phyloP scores from a whole-genome alignment of 2,888 invertebrate species.

The Scelioninae gen. 2 region DNA sequence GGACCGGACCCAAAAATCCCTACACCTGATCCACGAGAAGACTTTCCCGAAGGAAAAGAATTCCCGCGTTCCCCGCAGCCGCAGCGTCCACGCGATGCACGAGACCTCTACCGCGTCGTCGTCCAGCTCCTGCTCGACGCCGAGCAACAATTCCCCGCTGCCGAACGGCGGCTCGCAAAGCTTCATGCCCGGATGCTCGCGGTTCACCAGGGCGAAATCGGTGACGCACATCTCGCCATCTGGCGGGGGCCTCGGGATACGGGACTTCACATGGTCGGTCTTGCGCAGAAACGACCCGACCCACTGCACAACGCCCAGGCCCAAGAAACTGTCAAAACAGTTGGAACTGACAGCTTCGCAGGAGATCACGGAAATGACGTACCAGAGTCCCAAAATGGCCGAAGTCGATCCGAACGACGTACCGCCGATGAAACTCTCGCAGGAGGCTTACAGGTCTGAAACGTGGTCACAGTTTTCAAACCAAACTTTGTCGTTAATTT shows the following conservation, averaged over 20 bases:
- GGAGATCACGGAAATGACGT: slow-evolving; percentile 61
- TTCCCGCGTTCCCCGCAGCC: slow-evolving; percentile 75
- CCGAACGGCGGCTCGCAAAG: slow-evolving; percentile 39
- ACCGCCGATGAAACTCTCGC: slow-evolving; percentile 80
- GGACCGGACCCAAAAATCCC: slow-evolving; percentile 82
- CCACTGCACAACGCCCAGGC: slow-evolving; percentile 64
- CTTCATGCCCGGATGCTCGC: slow-evolving; percentile 58
- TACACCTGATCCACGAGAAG: slow-evolving; percentile 77
- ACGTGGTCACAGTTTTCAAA: too few species aligned
- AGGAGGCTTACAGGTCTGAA: slow-evolving; percentile 78
- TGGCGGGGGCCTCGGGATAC: slow-evolving; percentile 72
- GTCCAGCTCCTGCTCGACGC: slow-evolving; percentile 55
- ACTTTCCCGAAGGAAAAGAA: slow-evolving; percentile 66
- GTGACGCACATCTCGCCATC: slow-evolving; percentile 74
- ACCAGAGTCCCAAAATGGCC: slow-evolving; percentile 71
- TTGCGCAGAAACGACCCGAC: slow-evolving; percentile 69
- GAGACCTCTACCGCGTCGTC: slow-evolving; percentile 63
- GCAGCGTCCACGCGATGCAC: slow-evolving; percentile 77
- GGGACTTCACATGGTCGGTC: slow-evolving; percentile 80
- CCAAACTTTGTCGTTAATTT: too few species aligned
- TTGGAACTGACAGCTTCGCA: slow-evolving; percentile 65
- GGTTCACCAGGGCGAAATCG: slow-evolving; percentile 74
- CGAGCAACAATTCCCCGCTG: slow-evolving; percentile 48
- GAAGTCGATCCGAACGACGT: slow-evolving; percentile 76
- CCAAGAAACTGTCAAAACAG: slow-evolving; percentile 61